Conservation (phyloP, 2,888 invertebrate species). For the Lacanobia oleracea region DNA sequence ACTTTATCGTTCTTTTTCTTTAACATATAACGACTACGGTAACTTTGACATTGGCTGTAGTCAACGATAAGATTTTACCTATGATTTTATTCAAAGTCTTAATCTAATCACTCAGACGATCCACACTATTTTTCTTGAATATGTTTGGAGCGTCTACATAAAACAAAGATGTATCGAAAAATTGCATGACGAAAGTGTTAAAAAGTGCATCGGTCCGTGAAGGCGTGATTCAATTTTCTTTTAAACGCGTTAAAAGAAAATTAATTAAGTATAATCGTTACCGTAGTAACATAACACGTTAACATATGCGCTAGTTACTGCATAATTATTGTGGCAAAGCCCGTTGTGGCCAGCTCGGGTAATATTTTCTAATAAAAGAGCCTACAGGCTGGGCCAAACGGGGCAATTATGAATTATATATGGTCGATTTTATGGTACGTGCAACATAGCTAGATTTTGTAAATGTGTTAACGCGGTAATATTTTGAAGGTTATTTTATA, state of each 20-base stretch:
- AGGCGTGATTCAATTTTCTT: conserved; percentile 7
- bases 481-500: conserved; percentile 25
- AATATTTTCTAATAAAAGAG: conserved; percentile 64
- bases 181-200: background rate
- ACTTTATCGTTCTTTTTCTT: background rate
- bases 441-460: conserved; percentile 22
- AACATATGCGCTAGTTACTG: conserved; percentile 50
- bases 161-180: background rate
- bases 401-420: conserved; percentile 58
- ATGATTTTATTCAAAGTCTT: background rate
- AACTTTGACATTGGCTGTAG: no score
- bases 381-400: conserved; percentile 53
- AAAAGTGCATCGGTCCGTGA: conserved; percentile 3
- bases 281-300: conserved; percentile 29
- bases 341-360: conserved; percentile 44
- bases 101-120: no score
- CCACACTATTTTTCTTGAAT: background rate
- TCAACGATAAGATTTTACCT: no score
- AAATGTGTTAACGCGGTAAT: conserved; percentile 14
- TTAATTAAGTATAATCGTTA: conserved; percentile 31
- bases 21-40: no score
- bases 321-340: conserved; percentile 59
- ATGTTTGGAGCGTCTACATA: no score
- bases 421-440: conserved; percentile 53
- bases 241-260: conserved; percentile 33